phyloP scores from a whole-genome alignment of 2,113 vertebrate species.

The Chaetodon trifascialis region DNA sequence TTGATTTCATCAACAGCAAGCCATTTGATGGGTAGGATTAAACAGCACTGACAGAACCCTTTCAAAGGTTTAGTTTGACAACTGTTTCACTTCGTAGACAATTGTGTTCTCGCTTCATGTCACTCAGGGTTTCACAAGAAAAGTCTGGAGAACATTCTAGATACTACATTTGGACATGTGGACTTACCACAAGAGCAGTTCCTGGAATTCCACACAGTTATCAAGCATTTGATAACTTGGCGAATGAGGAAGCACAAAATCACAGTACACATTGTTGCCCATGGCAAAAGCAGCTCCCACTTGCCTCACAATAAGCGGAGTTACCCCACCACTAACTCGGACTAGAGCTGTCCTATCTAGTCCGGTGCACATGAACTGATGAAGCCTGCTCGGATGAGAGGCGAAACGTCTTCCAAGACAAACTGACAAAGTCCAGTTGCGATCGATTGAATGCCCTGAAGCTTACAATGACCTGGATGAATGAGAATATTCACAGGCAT shows the following conservation, averaged over 20 bases:
- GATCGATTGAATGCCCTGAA: too few species aligned
- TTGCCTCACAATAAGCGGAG: background rate
- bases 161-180: background rate
- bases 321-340: too few species aligned
- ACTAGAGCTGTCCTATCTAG: too few species aligned
- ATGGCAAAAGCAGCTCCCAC: conserved; percentile 28
- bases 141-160: background rate
- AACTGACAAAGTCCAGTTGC: too few species aligned
- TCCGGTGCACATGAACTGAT: too few species aligned
- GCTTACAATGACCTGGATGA: too few species aligned
- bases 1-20: too few species aligned
- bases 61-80: background rate
- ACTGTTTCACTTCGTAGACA: background rate
- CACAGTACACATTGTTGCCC: conserved; percentile 71
- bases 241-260: conserved; percentile 68
- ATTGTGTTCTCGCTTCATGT: background rate
- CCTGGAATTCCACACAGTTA: conserved; percentile 53
- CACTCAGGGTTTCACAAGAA: background rate
- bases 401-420: too few species aligned
- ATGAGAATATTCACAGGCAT: too few species aligned
- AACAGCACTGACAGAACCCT: too few species aligned
- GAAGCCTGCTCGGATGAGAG: too few species aligned
- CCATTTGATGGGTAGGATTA: too few species aligned
- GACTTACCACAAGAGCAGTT: conserved; percentile 60
- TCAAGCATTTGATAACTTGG: conserved; percentile 66